Evolutionary conservation across 2,113 vertebrate genomes (phyloP), one percentile per base, ranked within the genome.

Genomic region (Tupaia chinensis): DNA sequence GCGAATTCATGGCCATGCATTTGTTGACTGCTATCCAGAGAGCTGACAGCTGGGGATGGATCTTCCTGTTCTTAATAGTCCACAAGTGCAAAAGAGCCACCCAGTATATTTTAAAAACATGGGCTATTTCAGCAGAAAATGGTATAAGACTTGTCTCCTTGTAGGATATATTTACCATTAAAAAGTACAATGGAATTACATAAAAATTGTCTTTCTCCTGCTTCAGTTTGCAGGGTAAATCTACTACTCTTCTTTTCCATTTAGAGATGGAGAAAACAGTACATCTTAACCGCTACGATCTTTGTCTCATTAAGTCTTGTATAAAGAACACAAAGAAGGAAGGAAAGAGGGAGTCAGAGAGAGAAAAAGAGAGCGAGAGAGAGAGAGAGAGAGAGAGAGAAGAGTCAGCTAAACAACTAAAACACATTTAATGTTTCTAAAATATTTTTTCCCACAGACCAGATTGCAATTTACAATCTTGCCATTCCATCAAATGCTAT

Each of bases 391-490:
- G 44, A 16, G 56, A 83, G 5, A 14, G 8, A 80, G 13, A 16
- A 16, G 19, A 95, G 34, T 10, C 29, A 60, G 27, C 73, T 87
- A 85, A 95, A 73, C 56, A 94, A 81, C 66, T 90, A 94, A 95
- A 96, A 83, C 44, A 80, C 86, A 91, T 73, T 74, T 91, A 94
- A 95, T 94, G 91, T 86, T 93, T 94, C 89, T 60, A 27, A 93
- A 97, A 87, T 88, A 74, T 72, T 95, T 96, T 96, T 92, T 85
- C 32, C 44, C 54, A 81, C 7, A 92, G 87, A 93, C 86, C 84
- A 97, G 91, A 96, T 94, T 97, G 95, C 72, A 96, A 93, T 97
- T 97, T 97, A 96, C 90, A 95, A 73, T 81, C 73, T 56, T 93
- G 76, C 89, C 86, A 84, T 94, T 94, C 93, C 19, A 87, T 98